A percentile compares a stretch with the other conserved stretches of the same genome.
phyloP scores from a whole-genome alignment of 1,140 invertebrate species.

The Temnothorax nylanderi region DNA sequence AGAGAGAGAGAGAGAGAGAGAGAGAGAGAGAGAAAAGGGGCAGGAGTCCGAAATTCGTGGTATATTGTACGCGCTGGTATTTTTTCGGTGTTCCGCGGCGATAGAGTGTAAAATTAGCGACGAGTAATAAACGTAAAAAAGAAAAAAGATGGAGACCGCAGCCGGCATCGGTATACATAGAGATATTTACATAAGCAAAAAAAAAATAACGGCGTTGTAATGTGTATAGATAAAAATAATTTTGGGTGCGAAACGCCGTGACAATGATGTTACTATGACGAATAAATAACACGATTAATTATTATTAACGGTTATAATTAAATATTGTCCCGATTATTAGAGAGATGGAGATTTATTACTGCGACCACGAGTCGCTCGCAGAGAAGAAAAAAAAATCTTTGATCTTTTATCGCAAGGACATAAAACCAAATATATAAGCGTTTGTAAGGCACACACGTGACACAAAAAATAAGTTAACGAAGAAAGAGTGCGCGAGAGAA shows the following conservation, averaged over 20 bases:
- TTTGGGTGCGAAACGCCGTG: constrained; percentile 40
- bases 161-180: constrained; percentile 16
- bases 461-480: constrained; percentile 36
- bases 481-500: constrained; percentile 13
- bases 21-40: background rate
- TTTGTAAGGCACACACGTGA: constrained; percentile 57
- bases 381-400: constrained; percentile 36
- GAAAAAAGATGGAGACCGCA: constrained; percentile 22
- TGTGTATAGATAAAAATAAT: constrained; percentile 52
- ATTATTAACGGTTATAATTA: constrained; percentile 55
- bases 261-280: constrained; percentile 48
- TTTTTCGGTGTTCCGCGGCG: constrained; percentile 50
- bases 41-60: constrained; percentile 4
- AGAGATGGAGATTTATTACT: constrained; percentile 53
- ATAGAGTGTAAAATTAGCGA: constrained; percentile 49
- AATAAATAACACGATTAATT: constrained; percentile 50
- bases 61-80: constrained; percentile 50
- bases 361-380: constrained; percentile 20
- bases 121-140: constrained; percentile 31
- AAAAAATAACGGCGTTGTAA: constrained; percentile 3
- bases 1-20: background rate
- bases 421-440: constrained; percentile 56
- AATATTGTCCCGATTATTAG: constrained; percentile 50
- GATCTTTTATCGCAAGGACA: constrained; percentile 52
- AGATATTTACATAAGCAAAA: constrained; percentile 39